Base-by-base conservation (phyloP, 2,797 vertebrate genomes). In the Pseudochirops cupreus region DNA sequence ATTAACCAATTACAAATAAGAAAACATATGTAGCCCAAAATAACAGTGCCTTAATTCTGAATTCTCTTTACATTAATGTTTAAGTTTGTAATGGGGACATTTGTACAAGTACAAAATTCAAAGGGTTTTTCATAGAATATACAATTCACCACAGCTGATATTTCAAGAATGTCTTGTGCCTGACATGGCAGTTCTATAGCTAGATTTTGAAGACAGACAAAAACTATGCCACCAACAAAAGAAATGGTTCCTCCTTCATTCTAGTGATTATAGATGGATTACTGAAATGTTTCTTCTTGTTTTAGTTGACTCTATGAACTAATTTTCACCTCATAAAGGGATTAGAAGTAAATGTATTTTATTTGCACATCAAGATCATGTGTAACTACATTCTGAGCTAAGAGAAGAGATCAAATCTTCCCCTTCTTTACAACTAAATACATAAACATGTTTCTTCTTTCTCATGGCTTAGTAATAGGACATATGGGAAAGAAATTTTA, bases 401-500 rank as follows among this genome's bases (percentile, higher is more conserved):
- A 82, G n/a, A 2, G 9, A 24, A 4, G 39, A 46, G 9, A 82
- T 46, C 74, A 26, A 26, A 26, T 82, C 39, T 82, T 82, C 14
- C 62, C 33, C 16, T 74, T 21, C 39, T 82, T 82, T 26, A 82
- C 9, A 82, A 46, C 46, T 46, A 46, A 46, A 46, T 82, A 26
- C 3, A 26, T 39, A 46, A 82, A 46, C 39, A 46, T 10, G 4
- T 46, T 82, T 82, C 21, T 21, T 82, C 10, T n/a, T 95, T 95
- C 16, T 54, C 31, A 91, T 95, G 21, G 90, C 62, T 92, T 53
- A 14, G 90, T 93, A 24, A 67, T 52, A 92, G 91, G 93, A 52
- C 29, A 96, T 90, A 91, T 91, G n/a, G 56, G 13, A 46, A 58
- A 53, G 31, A 59, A 93, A 93, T 93, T 82, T 82, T 91, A 62